Conservation (phyloP, 2,888 invertebrate genomes). For the Drosophila niveifrons region DNA sequence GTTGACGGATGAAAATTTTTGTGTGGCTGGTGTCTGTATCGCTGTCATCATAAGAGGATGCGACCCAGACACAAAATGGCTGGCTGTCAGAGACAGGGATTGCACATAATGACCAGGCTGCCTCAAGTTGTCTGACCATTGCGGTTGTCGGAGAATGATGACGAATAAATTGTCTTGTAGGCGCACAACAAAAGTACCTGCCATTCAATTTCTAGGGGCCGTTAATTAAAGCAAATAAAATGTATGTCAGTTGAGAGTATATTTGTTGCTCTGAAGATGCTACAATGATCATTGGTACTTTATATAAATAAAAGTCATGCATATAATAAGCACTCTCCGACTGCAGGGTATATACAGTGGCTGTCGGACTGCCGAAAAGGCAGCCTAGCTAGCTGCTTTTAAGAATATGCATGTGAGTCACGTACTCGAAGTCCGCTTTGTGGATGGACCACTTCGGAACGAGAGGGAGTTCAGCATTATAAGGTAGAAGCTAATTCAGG, state of each 20-base stretch:
- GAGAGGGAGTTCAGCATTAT: background rate
- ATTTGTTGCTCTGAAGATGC: background rate
- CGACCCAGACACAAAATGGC: conserved; percentile 5
- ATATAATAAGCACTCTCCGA: too few relatives aligned
- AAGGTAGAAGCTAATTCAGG: conserved; percentile 30
- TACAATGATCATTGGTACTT: background rate
- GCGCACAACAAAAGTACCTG: conserved; percentile 24
- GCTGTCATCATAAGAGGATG: conserved; percentile 53
- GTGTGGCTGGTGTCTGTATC: conserved; percentile 51
- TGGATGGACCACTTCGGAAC: background rate
- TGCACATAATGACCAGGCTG: conserved; percentile 38
- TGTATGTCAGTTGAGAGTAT: background rate
- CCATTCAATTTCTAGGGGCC: conserved; percentile 27
- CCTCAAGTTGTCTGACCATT: conserved; percentile 52
- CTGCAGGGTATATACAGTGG: too few relatives aligned
- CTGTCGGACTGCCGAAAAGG: background rate
- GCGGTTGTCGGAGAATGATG: conserved; percentile 43
- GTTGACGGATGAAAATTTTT: conserved; percentile 66
- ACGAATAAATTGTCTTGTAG: conserved; percentile 42
- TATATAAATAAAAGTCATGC: too few relatives aligned
- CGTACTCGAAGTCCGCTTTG: conserved; percentile 19
- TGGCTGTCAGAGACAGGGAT: background rate
- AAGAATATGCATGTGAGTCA: conserved; percentile 20
- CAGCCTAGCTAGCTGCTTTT: background rate
- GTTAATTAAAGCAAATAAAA: conserved; percentile 42